Evolutionary conservation across 1,140 invertebrate genomes (phyloP), one percentile per base, ranked within the genome.

Genomic region (Heterodera schachtii): DNA sequence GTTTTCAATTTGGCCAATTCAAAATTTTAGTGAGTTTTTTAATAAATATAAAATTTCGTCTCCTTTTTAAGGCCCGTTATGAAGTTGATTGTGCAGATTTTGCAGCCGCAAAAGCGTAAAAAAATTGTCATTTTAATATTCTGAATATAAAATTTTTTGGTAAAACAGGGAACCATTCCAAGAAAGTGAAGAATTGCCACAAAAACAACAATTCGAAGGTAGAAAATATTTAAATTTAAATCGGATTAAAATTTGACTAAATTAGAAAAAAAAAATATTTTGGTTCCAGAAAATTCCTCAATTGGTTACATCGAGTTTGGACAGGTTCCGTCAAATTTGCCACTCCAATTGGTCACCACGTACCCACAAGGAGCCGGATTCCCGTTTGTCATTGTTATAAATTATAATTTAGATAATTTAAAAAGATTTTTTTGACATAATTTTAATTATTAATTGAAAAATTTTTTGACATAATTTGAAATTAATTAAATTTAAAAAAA

Each of bases 291-390:
- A 67, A 89, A 89, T 79, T 9, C 64, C 8, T 73, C 74, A 8
- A 76, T 88, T 52, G 66, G 70, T 16, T 87, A 81, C 57, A 75
- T 86, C 5, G 86, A 89, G n/a, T 90, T 87, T 75, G 88, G 88
- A 46, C 88, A 90, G 7, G 66, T 83, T 3, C 82, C 82, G 8
- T 81, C 84, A 60, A 75, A 80, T 74, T 73, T 90, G 16, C 88
- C 88, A 16, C 79, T 90, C 66, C 87, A 90, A 81, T 69, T 90
- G 16, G 31, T 88, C 9, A 89, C 88, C 13, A 90, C 89, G 1
- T 89, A 90, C 70, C 88, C 88, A 21, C 85, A 89, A 70, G 87
- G 87, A 52, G 87, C 86, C 67, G 87, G 87, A 41, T 89, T 90
- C 70, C 88, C 88, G 13, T 83, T 73, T 78, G n/a, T 75, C 11